Evolutionary conservation across 2,797 vertebrate species (phyloP).

Genomic region (Sebastiscus tertius): DNA sequence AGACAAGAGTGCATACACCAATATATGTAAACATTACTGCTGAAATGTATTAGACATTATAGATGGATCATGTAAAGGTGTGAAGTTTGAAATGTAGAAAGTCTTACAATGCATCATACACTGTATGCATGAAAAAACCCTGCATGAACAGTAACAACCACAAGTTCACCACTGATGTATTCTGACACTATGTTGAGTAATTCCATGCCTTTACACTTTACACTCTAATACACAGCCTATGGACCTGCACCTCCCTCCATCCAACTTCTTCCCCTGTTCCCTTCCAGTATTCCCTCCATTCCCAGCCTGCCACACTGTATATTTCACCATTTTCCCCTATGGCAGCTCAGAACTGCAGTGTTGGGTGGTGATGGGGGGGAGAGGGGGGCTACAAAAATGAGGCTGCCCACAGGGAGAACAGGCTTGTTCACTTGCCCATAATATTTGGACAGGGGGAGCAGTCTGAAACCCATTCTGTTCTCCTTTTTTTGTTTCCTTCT

Average conservation of each 20-base stretch:
- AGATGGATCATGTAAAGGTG: not conserved
- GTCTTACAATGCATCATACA: not conserved
- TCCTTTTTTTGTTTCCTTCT: constrained; percentile 11
- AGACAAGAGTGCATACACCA: not conserved
- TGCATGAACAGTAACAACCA: constrained; percentile 20
- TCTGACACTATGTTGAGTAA: constrained; percentile 20
- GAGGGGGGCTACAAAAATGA: constrained; percentile 12
- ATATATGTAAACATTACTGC: not conserved
- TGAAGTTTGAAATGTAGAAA: not conserved
- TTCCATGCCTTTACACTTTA: constrained; percentile 7
- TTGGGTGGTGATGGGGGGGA: constrained; percentile 3
- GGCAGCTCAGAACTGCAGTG: constrained; percentile 7
- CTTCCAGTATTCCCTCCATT: constrained; percentile 14
- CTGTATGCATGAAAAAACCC: not conserved
- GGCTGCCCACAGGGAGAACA: constrained; percentile 11
- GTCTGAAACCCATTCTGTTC: constrained; percentile 39
- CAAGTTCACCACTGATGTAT: not conserved
- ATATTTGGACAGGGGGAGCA: constrained; percentile 9
- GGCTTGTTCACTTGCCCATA: constrained; percentile 38
- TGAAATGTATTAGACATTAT: not conserved
- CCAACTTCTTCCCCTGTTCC: not conserved
- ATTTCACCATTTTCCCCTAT: constrained; percentile 23
- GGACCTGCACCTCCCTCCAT: constrained; percentile 32
- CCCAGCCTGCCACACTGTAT: constrained; percentile 31
- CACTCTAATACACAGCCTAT: constrained; percentile 25